Base-by-base conservation (phyloP, 2,888 invertebrate species). In the Allygus modestus region DNA sequence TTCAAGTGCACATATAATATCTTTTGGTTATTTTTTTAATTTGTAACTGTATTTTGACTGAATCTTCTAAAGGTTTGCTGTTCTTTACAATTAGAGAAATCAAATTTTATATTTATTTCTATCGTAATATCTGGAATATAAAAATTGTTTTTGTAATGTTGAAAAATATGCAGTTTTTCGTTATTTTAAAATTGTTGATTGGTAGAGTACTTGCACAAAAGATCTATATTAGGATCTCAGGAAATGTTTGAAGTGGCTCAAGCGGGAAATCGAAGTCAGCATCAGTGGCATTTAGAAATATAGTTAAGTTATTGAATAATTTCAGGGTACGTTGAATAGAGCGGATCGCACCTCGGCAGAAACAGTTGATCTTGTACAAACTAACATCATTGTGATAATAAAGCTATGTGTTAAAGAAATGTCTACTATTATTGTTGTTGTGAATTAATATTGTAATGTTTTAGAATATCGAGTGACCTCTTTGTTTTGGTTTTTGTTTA, bases 271-370 rank as follows among this genome's bases (percentile, higher is more conserved):
- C 37, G 17, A 28, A 58, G 58, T 31, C 79, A 58, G 51, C 79
- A 58, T 58, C 54, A 31, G 79, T 79, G 79, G 79, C 79, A 79
- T 79, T 79, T 79, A 79, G 79, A 79, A 33, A 20, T 79, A 33
- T 77, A 79, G 58, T 79, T 79, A 79, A 79, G 79, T 79, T 77
- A 77, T 51, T 28, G 46, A 46, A 46, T 71, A 31, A 65, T 71
- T 69, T 71, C 71, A 71, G 71, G 71, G 71, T 71, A 71, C 20
- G 65, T 65, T 65, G 28, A 65, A 28, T 9, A 65, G 26, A 1
- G 28, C 23, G 15, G 54, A 23, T 54, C 15, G 26, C 58, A 58
- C 20, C 54, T 65, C 31, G 15, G 12, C 28, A 28, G 65, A 65
- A 28, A 31, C 9, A 26, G 31, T 65, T 65, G 65, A 28, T 65